These are phyloP conservation scores for Stenodema calcarata DNA, from an alignment of 2,888 invertebrate species.

Conservation along the genomic window DNA sequence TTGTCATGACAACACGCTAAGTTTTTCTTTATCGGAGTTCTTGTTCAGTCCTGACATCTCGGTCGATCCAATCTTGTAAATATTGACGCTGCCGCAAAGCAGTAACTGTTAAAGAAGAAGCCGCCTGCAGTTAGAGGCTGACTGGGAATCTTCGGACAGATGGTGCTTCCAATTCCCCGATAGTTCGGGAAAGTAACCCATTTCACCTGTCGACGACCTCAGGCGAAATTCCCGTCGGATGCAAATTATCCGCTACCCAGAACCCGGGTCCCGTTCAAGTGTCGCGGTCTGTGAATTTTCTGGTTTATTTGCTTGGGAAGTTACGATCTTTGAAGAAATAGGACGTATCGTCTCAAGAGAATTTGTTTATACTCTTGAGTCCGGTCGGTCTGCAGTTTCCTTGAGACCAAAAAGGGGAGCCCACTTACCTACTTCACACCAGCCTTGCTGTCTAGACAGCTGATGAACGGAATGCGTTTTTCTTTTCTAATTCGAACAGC, in stretches of 20 bases:
- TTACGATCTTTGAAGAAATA: neutral
- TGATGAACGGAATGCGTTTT: neutral
- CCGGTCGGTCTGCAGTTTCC: neutral
- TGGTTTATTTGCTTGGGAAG: neutral
- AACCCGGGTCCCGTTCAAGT: neutral
- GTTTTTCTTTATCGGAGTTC: neutral
- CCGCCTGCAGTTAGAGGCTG: neutral
- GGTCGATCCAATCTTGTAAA: neutral
- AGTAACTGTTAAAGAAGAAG: neutral
- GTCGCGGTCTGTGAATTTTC: neutral
- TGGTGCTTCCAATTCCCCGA: neutral
- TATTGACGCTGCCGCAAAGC: neutral
- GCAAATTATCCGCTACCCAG: neutral
- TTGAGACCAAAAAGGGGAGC: neutral
- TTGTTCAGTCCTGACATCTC: neutral
- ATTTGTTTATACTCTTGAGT: neutral
- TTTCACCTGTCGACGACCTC: neutral
- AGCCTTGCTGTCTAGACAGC: neutral
- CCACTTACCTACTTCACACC: conserved; percentile 2
- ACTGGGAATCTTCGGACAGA: neutral
- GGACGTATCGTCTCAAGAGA: neutral
- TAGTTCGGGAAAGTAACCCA: neutral
- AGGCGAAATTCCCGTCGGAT: neutral
- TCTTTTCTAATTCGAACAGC: no score
- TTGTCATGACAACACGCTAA: neutral